A percentile compares a stretch with the other conserved stretches of the same genome.
phyloP scores from a whole-genome alignment of 2,888 invertebrate genomes.

The Subacronicta megacephala region DNA sequence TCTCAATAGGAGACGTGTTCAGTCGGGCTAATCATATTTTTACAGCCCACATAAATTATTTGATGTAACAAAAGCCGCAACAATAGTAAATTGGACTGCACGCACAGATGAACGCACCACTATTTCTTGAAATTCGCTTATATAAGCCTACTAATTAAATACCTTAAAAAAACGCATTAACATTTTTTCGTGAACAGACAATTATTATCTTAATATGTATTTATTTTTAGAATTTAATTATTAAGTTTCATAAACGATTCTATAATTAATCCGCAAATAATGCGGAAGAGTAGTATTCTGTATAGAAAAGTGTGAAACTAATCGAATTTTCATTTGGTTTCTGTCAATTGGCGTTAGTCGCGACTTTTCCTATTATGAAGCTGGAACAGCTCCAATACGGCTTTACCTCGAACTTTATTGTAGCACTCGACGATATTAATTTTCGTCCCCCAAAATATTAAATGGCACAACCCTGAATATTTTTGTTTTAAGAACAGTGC shows the following conservation, averaged over 20 bases:
- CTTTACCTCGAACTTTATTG: constrained; percentile 57
- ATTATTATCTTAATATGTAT: constrained; percentile 11
- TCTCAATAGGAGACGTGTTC: constrained; percentile 73
- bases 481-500: constrained; percentile 18
- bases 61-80: constrained; percentile 67
- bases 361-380: constrained; percentile 66
- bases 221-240: constrained; percentile 8
- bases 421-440: constrained; percentile 52
- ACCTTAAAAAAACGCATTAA: constrained; percentile 21
- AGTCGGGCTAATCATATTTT: constrained; percentile 83
- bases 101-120: constrained; percentile 62
- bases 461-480: neutral
- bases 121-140: constrained; percentile 49
- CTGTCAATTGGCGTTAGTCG: constrained; percentile 52
- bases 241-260: constrained; percentile 9
- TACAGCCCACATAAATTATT: constrained; percentile 80
- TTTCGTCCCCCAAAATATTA: constrained; percentile 33
- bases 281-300: constrained; percentile 15
- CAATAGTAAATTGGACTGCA: constrained; percentile 66
- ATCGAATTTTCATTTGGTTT: constrained; percentile 57
- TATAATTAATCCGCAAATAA: constrained; percentile 29
- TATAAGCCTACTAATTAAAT: constrained; percentile 43
- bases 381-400: constrained; percentile 63
- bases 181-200: constrained; percentile 17
- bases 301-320: constrained; percentile 41